Percentiles rank a stretch among this genome's conserved stretches.
Conservation (phyloP, 2,888 invertebrate species). For the Oithona nana region DNA sequence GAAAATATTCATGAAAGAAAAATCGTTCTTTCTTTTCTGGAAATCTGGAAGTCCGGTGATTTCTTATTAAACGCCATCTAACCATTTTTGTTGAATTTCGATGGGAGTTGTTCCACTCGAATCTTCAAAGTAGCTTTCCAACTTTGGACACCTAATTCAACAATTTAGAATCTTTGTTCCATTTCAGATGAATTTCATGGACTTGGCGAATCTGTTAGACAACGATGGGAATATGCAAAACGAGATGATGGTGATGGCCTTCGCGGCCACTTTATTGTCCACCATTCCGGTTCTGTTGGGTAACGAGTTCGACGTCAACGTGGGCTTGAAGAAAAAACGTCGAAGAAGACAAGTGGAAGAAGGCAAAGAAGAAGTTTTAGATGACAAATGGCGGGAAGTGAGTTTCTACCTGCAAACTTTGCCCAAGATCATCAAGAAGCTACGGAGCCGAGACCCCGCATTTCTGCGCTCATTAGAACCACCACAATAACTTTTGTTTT, state of each 20-base stretch:
- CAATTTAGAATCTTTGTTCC: too few species aligned
- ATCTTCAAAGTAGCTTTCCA: too few species aligned
- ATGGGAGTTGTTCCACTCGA: too few species aligned
- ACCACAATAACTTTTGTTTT: too few species aligned
- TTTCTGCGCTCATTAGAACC: background rate
- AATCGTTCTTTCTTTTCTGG: too few species aligned
- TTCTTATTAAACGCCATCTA: too few species aligned
- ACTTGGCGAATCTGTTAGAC: constrained; percentile 19
- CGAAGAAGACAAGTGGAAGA: background rate
- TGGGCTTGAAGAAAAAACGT: constrained; percentile 17
- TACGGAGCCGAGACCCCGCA: background rate
- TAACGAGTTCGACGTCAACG: constrained; percentile 20
- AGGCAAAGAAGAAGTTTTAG: background rate
- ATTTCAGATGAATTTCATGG: constrained; percentile 18
- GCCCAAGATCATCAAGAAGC: background rate
- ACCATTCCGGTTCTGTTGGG: constrained; percentile 20
- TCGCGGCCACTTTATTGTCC: constrained; percentile 20
- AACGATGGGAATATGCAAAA: constrained; percentile 20
- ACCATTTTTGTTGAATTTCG: too few species aligned
- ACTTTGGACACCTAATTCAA: too few species aligned
- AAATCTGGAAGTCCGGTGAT: too few species aligned
- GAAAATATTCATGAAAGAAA: too few species aligned
- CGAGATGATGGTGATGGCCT: constrained; percentile 20
- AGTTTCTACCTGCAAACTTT: background rate
- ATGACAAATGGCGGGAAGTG: background rate